Conservation (phyloP, 2,113 vertebrate species). For the Oreotragus oreotragus region DNA sequence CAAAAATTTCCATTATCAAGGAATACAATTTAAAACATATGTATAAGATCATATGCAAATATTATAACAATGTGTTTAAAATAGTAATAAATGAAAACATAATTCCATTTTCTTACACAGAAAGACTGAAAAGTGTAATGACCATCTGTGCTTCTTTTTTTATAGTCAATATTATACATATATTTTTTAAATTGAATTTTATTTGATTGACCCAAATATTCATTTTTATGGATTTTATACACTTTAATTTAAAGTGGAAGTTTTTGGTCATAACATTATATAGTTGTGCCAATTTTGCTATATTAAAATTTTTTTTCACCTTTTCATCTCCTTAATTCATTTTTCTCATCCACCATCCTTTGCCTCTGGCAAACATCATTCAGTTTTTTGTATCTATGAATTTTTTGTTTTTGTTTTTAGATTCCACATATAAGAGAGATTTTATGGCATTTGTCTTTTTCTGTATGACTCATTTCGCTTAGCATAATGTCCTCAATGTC, state of each 20-base stretch:
- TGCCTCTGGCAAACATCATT: not conserved
- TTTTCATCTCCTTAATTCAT: not conserved
- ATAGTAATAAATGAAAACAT: not conserved
- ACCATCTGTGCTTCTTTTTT: not conserved
- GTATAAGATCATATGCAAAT: not conserved
- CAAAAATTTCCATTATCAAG: not conserved
- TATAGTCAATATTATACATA: not conserved
- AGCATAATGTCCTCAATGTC: not conserved
- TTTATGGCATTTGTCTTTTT: not conserved
- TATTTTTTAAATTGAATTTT: not conserved
- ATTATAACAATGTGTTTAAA: not conserved
- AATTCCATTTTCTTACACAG: not conserved
- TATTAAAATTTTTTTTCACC: not conserved
- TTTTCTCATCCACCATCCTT: not conserved
- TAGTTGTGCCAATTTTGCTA: not conserved
- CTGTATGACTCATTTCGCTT: not conserved
- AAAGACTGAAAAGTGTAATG: not conserved
- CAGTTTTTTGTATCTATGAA: not conserved
- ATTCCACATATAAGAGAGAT: not conserved
- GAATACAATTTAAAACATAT: not conserved
- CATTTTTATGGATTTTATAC: not conserved
- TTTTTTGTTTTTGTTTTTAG: not conserved
- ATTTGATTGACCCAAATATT: not conserved
- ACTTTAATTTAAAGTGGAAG: not conserved
- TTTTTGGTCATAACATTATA: not conserved